Percentiles rank a stretch among this genome's conserved stretches.
These are phyloP conservation scores for Arizona elegans DNA, from an alignment of 2,113 vertebrate species.

Conservation along the genomic window DNA sequence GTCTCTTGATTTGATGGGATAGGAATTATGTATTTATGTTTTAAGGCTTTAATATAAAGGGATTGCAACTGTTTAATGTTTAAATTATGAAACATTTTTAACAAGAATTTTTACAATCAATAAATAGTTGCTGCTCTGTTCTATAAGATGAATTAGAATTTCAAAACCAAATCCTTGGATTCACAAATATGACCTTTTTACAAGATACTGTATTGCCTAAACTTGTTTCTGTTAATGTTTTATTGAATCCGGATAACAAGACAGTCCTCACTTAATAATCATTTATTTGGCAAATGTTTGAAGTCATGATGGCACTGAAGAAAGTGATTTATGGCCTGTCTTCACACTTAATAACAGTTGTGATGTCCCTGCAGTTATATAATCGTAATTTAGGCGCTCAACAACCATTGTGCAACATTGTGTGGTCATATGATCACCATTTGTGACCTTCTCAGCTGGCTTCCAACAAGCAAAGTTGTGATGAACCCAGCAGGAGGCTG, in stretches of 20 bases:
- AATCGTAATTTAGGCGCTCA: background rate
- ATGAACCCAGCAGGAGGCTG: background rate
- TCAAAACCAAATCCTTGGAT: background rate
- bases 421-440: background rate
- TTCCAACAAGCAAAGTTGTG: background rate
- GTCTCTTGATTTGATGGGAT: background rate
- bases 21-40: background rate
- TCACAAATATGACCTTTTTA: background rate
- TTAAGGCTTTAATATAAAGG: background rate
- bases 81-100: background rate
- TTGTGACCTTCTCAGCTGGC: background rate
- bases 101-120: background rate
- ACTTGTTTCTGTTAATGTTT: background rate
- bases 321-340: background rate
- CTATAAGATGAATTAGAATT: background rate
- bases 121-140: background rate
- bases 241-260: background rate
- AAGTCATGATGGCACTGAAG: background rate
- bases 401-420: background rate
- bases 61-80: background rate
- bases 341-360: background rate
- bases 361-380: background rate
- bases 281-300: background rate
- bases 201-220: background rate
- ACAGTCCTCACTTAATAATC: background rate